Base-by-base conservation (phyloP, 1,140 invertebrate genomes). In the Drosophila ercepeae region DNA sequence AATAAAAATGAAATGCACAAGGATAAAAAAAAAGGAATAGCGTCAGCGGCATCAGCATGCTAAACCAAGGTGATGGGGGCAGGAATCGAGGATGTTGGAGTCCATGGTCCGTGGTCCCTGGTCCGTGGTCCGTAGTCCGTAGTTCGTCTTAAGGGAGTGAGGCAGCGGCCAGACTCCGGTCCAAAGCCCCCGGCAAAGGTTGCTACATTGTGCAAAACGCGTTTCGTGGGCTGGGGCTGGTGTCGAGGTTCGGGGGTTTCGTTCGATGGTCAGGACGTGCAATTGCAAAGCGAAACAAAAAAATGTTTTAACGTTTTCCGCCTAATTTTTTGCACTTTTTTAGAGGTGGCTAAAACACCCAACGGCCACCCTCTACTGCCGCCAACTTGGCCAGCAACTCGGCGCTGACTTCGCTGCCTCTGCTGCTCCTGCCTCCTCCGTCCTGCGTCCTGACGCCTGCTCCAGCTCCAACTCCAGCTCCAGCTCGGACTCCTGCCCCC, bases 321-420 rank as follows among this genome's bases (percentile, higher is more conserved):
- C 76, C 82, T 81, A 84, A 86, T 86, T 84, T 86, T 84, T 79
- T 86, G 65, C 65, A 74, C 70, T 61, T 86, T 81, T 79, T 78
- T 61, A 81, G 72, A 86, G 61, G 59, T 53, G 45, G 72, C 75
- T 83, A 57, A 72, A 63, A 64, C 76, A 76, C 67, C 76, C 78
- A 46, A 32, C 45, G 39, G 19, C 49, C 46, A 23, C 25, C 29
- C 45, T 23, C 29, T 32, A 32, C 29, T n/a, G 50, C 41, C 39
- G 13, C 16, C 41, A 67, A 49, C 18, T 42, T 42, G 39, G 39
- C 51, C 61, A 32, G 42, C 54, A 32, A 36, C 39, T 16, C 52
- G 58, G 48, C 68, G 61, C 50, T 49, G 54, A 44, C 50, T 63
- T 14, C 44, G 49, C 29, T 60, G 71, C 65, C 19, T 27, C 63